Conservation (phyloP, 2,797 vertebrate species). For the Enteromius trimaculatus region DNA sequence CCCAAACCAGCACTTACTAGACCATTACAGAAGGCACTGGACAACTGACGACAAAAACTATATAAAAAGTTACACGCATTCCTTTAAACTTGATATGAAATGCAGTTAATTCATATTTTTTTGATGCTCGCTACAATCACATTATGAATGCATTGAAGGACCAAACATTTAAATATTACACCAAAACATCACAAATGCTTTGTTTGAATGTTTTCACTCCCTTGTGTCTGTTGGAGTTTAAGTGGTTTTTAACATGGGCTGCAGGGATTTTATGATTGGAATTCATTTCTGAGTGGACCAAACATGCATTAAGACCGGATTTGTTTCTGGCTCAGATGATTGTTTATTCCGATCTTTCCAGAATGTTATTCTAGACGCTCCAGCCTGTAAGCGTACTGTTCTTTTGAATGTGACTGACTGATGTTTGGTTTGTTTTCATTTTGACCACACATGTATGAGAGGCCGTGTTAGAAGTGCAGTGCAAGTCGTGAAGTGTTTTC, state of each 20-base stretch:
- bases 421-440: not conserved
- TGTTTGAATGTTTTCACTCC: not conserved
- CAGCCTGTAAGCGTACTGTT: not conserved
- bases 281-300: conserved; percentile 6
- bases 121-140: conserved; percentile 19
- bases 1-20: conserved; percentile 50
- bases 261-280: not conserved
- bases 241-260: not conserved
- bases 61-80: not conserved
- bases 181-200: not conserved
- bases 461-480: conserved; percentile 18
- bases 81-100: not conserved
- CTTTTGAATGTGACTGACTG: not conserved
- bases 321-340: not conserved
- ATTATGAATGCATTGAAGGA: conserved; percentile 6
- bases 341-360: not conserved
- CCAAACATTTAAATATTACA: conserved; percentile 16
- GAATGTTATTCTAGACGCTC: not conserved
- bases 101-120: conserved; percentile 4
- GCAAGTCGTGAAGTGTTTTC: conserved; percentile 14
- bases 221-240: not conserved
- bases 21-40: not conserved
- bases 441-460: conserved; percentile 1
- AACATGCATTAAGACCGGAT: not conserved
- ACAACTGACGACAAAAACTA: not conserved